Percentiles rank a stretch among this genome's conserved stretches.
Evolutionary conservation across 2,888 invertebrate genomes (phyloP).

Genomic region (Megalurothrips usitatus): DNA sequence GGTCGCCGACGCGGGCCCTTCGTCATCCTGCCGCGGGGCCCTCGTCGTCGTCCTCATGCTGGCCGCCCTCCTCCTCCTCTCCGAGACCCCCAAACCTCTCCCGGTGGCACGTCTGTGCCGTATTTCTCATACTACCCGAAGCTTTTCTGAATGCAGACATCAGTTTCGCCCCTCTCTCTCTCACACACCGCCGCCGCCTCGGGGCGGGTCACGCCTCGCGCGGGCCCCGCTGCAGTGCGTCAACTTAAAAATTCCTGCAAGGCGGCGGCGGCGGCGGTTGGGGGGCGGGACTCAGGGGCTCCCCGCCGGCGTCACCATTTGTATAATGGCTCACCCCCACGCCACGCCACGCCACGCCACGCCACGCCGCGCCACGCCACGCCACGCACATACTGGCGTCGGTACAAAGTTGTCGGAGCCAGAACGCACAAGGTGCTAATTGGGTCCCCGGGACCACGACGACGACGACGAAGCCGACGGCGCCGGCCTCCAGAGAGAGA

Average conservation of each 20-base stretch:
- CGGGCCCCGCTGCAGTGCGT: slow-evolving; percentile 13
- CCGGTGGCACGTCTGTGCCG: no score
- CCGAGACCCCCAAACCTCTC: no score
- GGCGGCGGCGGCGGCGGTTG: no score
- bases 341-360: neutral
- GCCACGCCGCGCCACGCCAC: neutral
- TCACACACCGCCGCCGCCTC: neutral
- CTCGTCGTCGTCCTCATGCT: no score
- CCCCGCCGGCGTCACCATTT: neutral
- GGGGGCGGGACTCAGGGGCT: no score
- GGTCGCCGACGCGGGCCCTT: no score
- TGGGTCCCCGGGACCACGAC: neutral
- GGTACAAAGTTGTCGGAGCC: neutral
- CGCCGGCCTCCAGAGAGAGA: neutral
- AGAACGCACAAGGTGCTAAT: slow-evolving; percentile 16
- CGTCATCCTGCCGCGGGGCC: no score
- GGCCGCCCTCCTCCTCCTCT: no score
- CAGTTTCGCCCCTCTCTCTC: neutral
- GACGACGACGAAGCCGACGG: neutral
- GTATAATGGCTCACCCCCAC: neutral
- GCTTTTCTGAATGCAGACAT: no score
- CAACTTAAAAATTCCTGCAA: slow-evolving; percentile 7
- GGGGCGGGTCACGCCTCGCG: no score
- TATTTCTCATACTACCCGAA: no score
- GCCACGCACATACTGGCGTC: neutral